These are phyloP conservation scores for Buceros bicornis DNA, from an alignment of 2,797 vertebrate genomes.

Conservation along the genomic window DNA sequence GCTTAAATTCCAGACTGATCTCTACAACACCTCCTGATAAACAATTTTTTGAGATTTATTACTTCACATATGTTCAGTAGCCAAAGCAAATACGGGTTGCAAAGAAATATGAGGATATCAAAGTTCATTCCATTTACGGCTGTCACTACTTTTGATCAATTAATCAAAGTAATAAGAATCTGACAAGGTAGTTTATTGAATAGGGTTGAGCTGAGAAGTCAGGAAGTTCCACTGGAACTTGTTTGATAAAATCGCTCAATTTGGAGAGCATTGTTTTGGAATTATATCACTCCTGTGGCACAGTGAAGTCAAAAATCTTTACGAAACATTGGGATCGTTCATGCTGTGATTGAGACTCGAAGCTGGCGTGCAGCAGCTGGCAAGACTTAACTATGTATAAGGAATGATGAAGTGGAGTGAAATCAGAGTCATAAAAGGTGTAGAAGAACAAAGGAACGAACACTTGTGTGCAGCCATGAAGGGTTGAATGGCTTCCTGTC, in stretches of 20 bases:
- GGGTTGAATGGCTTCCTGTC: background rate
- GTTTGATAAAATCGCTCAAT: conserved; percentile 37
- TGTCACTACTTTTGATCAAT: conserved; percentile 59
- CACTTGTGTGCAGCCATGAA: background rate
- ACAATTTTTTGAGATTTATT: conserved; percentile 57
- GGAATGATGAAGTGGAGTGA: background rate
- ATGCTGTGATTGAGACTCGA: conserved; percentile 18
- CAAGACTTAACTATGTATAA: background rate
- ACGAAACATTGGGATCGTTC: background rate
- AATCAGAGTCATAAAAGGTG: background rate
- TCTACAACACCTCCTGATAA: conserved; percentile 28
- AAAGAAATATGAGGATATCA: conserved; percentile 15
- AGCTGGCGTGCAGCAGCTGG: background rate
- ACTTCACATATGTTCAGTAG: conserved; percentile 29
- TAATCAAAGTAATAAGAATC: conserved; percentile 50
- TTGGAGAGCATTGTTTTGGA: conserved; percentile 6
- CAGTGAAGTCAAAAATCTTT: background rate
- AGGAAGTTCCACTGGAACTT: background rate
- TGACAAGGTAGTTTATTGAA: conserved; percentile 45
- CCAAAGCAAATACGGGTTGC: conserved; percentile 12
- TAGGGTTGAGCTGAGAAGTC: conserved; percentile 31
- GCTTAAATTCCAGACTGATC: conserved; percentile 23
- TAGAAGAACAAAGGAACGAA: background rate
- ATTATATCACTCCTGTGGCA: background rate
- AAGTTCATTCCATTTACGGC: conserved; percentile 31